These are phyloP conservation scores for Drosophila paranaensis DNA, from an alignment of 2,888 invertebrate genomes.

Conservation along the genomic window DNA sequence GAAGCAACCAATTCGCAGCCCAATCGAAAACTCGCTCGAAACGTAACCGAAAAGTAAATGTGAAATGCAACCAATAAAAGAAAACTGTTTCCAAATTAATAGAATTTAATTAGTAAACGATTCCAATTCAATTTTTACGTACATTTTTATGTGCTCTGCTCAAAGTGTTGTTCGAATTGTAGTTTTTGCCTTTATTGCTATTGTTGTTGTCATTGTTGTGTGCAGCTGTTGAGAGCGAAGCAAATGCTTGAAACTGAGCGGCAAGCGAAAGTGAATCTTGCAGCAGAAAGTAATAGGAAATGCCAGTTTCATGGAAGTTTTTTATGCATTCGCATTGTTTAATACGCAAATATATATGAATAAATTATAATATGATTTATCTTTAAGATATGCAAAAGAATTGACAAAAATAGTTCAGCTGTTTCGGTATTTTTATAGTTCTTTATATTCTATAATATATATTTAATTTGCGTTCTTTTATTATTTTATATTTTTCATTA, in stretches of 20 bases:
- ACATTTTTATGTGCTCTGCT: background rate
- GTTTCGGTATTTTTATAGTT: background rate
- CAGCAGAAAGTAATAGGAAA: background rate
- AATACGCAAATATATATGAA: background rate
- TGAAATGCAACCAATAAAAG: slow-evolving; percentile 35
- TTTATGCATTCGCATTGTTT: background rate
- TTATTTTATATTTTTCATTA: no score
- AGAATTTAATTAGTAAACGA: background rate
- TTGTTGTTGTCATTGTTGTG: background rate
- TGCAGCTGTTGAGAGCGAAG: slow-evolving; percentile 3
- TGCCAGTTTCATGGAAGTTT: background rate
- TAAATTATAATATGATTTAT: background rate
- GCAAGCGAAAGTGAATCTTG: slow-evolving; percentile 37
- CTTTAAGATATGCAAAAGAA: no score
- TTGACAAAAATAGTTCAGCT: background rate
- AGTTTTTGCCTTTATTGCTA: background rate
- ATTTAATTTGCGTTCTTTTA: background rate
- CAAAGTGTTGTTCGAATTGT: background rate
- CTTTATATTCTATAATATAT: background rate
- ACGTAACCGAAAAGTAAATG: slow-evolving; percentile 34
- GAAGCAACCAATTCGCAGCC: slow-evolving; percentile 68
- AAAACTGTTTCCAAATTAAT: slow-evolving; percentile 21
- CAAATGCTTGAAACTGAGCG: slow-evolving; percentile 6
- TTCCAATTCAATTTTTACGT: background rate
- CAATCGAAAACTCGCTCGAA: slow-evolving; percentile 34